Evolutionary conservation across 2,888 invertebrate species (phyloP).

Genomic region (Osmoderma eremita): DNA sequence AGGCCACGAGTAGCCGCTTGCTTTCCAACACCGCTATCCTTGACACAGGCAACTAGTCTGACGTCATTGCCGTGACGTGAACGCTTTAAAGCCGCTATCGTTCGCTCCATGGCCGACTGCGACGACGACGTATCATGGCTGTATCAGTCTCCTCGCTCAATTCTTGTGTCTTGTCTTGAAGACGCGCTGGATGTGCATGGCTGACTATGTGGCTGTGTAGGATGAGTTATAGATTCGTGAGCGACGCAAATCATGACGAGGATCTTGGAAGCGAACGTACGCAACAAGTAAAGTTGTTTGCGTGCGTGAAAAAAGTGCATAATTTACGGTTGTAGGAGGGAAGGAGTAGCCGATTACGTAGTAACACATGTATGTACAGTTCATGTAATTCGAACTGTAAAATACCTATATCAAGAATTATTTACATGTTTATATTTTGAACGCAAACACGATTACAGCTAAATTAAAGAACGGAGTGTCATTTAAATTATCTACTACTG

Average conservation of each 20-base stretch:
- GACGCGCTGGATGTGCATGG: not conserved
- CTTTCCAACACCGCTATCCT: conserved; percentile 33
- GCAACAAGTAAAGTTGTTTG: not conserved
- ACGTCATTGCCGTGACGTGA: conserved; percentile 33
- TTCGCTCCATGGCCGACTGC: conserved; percentile 28
- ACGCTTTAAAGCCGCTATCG: conserved; percentile 34
- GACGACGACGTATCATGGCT: conserved; percentile 15
- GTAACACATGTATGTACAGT: too few species aligned
- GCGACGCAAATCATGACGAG: not conserved
- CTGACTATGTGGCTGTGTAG: not conserved
- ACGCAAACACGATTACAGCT: too few species aligned
- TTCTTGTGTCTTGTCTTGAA: not conserved
- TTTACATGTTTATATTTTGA: too few species aligned
- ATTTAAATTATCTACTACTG: too few species aligned
- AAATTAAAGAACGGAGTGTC: too few species aligned
- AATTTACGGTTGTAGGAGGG: too few species aligned
- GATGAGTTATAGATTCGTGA: not conserved
- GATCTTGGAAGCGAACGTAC: not conserved
- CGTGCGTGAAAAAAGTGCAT: too few species aligned
- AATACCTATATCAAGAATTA: too few species aligned
- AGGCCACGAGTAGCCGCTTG: conserved; percentile 12
- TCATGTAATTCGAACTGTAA: too few species aligned
- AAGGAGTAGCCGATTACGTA: too few species aligned
- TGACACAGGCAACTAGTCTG: conserved; percentile 35
- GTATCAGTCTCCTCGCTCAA: not conserved